These are phyloP conservation scores for Lepisosteus oculatus DNA, from an alignment of 2,113 vertebrate genomes.

Conservation along the genomic window DNA sequence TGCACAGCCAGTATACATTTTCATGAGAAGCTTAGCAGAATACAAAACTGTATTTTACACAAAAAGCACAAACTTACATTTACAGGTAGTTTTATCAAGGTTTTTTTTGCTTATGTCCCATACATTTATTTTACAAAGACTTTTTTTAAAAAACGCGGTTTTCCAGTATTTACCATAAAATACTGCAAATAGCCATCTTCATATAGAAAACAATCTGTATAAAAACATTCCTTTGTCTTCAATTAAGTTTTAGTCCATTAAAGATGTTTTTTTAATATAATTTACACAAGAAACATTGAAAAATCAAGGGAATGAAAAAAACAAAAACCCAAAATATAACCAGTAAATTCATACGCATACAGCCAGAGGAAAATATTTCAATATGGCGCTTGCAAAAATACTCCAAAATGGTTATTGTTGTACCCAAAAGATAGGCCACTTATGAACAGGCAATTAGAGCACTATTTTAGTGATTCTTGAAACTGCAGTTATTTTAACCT, in stretches of 20 bases:
- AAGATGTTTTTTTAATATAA: constrained; percentile 6
- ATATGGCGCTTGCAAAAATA: too few relatives aligned
- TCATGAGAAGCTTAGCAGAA: constrained; percentile 42
- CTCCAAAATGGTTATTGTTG: too few relatives aligned
- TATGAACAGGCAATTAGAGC: too few relatives aligned
- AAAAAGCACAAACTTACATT: constrained; percentile 49
- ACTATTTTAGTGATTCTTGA: too few relatives aligned
- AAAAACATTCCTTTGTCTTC: constrained; percentile 63
- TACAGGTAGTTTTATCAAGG: constrained; percentile 39
- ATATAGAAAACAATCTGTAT: constrained; percentile 62
- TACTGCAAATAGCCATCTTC: constrained; percentile 52
- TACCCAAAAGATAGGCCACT: too few relatives aligned
- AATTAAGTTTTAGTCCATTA: constrained; percentile 42
- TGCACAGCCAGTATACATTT: constrained; percentile 43
- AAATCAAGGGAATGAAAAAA: constrained; percentile 33
- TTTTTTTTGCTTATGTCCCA: constrained; percentile 28
- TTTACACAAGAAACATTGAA: constrained; percentile 34
- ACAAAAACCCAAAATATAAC: too few relatives aligned
- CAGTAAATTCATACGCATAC: too few relatives aligned
- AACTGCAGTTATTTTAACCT: too few relatives aligned
- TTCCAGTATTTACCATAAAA: constrained; percentile 47
- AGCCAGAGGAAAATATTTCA: too few relatives aligned
- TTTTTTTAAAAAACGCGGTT: constrained; percentile 38
- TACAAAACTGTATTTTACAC: constrained; percentile 52
- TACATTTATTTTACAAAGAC: constrained; percentile 37